Base-by-base conservation (phyloP, 2,888 invertebrate species). In the Cryptophagus acutangulus region DNA sequence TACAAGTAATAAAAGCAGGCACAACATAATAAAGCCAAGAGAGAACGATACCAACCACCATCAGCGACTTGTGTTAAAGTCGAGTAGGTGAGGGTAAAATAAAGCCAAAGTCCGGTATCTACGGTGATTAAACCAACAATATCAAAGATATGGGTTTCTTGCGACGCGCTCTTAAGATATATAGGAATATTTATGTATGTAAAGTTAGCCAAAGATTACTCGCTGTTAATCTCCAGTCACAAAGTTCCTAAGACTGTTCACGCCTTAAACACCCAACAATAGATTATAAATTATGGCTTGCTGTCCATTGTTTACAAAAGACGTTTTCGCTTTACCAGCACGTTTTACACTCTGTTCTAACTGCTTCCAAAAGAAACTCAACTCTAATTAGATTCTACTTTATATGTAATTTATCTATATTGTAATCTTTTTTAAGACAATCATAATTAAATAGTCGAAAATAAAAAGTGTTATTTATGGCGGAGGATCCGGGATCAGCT, bases 181-280 rank as follows among this genome's bases (percentile, higher is more conserved):
- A 62, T 60, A 57, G 58, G 63, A 61, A 66, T 66, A 66, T 66
- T 66, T 66, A 66, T 66, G 63, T 56, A 64, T 64, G 63, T 64
- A 65, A 63, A 66, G 62, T 65, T 65, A 62, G 58, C 62, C 63
- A 55, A 63, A 64, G 65, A 65, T 65, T 65, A 65, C 61, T 59
- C 60, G 61, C 59, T 63, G 63, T 65, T 65, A 64, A 65, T 65
- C 63, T 65, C 56, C 55, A 62, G 62, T 60, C 63, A 57, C 62
- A 61, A 64, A 65, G 63, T 65, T 62, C n/a, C 26, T 61, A 59
- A 62, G 61, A 61, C 61, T 62, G 59, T 59, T 59, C 60, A 60
- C 61, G 59, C 60, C 61, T 57, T 55, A 50, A 51, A 49, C 52
- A 46, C 47, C 54, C 52, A 59, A 64, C 64, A 64, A 64, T 64